Conservation (phyloP, 2,113 vertebrate genomes). For the Ellobius talpinus region DNA sequence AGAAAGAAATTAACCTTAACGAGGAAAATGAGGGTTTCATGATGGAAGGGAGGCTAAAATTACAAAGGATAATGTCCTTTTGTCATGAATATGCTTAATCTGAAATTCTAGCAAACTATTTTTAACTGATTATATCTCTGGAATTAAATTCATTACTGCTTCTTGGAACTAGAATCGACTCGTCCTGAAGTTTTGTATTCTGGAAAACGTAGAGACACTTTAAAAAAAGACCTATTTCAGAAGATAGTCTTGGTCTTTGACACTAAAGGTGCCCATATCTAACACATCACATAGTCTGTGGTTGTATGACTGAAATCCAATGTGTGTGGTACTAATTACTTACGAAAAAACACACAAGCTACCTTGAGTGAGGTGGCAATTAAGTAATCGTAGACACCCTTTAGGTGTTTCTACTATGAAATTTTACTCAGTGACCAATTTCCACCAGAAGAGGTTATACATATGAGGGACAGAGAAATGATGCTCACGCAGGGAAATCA, state of each 20-base stretch:
- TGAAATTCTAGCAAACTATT: background rate
- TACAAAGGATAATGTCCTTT: background rate
- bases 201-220: background rate
- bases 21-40: background rate
- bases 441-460: background rate
- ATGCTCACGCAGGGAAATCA: background rate
- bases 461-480: background rate
- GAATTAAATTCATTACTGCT: slow-evolving; percentile 2
- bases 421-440: background rate
- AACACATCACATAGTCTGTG: background rate
- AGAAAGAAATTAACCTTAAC: background rate
- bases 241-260: background rate
- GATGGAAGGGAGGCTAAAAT: background rate
- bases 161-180: background rate
- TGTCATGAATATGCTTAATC: background rate
- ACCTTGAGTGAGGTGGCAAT: background rate
- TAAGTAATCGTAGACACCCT: background rate
- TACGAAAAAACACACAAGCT: background rate
- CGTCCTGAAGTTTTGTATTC: background rate
- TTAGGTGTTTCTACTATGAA: background rate
- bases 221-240: slow-evolving; percentile 10
- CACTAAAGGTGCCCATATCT: background rate
- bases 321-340: background rate
- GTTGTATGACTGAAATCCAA: background rate
- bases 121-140: slow-evolving; percentile 44